Conservation (phyloP, 2,113 vertebrate genomes). For the Engraulis encrasicolus region DNA sequence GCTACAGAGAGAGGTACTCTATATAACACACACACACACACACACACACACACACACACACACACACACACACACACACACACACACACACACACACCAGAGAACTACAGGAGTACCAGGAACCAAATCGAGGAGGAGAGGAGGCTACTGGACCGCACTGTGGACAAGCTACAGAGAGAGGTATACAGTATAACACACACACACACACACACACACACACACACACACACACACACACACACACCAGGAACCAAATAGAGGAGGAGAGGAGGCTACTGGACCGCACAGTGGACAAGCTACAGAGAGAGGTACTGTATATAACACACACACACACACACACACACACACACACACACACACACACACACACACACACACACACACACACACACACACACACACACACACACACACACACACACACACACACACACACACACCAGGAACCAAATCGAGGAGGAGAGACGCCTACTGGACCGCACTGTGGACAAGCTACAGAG, state of each 20-base stretch:
- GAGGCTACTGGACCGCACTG: constrained; percentile 82
- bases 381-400: neutral
- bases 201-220: neutral
- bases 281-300: constrained; percentile 89
- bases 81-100: no score
- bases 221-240: neutral
- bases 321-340: neutral
- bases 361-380: neutral
- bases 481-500: constrained; percentile 91
- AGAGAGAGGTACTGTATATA: constrained; percentile 81
- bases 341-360: neutral
- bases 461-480: constrained; percentile 75
- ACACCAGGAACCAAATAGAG: constrained; percentile 73
- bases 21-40: no score
- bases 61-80: no score
- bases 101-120: constrained; percentile 77
- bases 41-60: no score
- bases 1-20: no score
- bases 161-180: constrained; percentile 93
- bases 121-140: constrained; percentile 87
- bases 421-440: neutral
- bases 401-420: neutral
- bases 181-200: constrained; percentile 62
- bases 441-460: no score
- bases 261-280: constrained; percentile 77